Percentiles rank a stretch among this genome's conserved stretches.
Conservation (phyloP, 2,113 vertebrate species). For the Meles meles region DNA sequence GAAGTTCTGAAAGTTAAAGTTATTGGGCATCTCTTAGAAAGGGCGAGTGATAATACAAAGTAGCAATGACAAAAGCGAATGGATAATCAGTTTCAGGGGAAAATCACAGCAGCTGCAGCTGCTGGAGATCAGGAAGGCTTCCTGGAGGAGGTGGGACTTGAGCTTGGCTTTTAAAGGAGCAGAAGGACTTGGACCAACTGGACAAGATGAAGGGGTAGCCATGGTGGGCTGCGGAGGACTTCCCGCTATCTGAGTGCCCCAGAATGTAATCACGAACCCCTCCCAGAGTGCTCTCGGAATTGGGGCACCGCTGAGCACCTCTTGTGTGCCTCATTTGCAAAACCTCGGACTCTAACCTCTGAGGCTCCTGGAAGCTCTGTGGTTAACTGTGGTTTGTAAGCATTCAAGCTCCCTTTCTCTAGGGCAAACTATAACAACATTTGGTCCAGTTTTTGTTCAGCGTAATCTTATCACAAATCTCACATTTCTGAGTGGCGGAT, state of each 20-base stretch:
- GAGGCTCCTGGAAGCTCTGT: background rate
- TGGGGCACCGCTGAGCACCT: background rate
- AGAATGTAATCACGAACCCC: fast-evolving
- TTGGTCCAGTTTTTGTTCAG: background rate
- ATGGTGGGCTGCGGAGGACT: background rate
- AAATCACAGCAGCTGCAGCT: background rate
- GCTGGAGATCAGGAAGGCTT: background rate
- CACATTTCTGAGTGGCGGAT: background rate
- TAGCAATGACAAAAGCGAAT: background rate
- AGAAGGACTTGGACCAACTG: background rate
- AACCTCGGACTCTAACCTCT: background rate
- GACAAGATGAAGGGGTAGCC: background rate
- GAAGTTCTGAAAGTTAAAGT: background rate
- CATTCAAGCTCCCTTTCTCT: background rate
- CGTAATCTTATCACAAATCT: background rate
- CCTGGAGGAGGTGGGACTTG: background rate
- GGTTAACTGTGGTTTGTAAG: background rate
- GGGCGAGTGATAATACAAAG: no score
- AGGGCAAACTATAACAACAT: background rate
- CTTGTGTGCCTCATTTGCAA: background rate
- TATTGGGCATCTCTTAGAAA: background rate
- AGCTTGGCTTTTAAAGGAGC: background rate
- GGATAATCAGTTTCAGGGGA: background rate
- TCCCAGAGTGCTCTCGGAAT: background rate
- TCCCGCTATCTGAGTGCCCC: background rate